Conservation (phyloP, 2,113 vertebrate genomes). For the Mionectes macconnelli region DNA sequence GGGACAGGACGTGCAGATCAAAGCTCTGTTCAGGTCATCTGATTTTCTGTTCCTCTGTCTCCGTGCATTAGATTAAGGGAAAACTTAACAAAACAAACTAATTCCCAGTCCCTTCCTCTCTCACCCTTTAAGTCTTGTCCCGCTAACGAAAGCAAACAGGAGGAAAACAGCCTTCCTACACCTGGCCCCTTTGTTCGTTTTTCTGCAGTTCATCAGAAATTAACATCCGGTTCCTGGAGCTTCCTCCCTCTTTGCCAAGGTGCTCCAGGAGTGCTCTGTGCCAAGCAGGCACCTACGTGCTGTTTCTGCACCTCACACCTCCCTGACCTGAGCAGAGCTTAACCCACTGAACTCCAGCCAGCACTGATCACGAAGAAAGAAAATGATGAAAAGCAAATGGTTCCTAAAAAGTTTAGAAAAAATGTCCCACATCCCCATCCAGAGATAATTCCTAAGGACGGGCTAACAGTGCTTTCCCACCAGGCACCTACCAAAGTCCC, state of each 20-base stretch:
- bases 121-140: background rate
- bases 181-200: slow-evolving; percentile 39
- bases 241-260: background rate
- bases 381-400: background rate
- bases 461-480: background rate
- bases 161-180: slow-evolving; percentile 1
- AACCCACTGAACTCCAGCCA: background rate
- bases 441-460: background rate
- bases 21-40: background rate
- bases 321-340: background rate
- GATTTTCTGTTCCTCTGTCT: slow-evolving; percentile 1
- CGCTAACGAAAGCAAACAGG: background rate
- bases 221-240: background rate
- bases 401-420: background rate
- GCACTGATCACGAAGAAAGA: background rate
- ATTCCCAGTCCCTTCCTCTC: slow-evolving; percentile 1
- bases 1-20: background rate
- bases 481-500: background rate
- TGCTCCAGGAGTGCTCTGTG: background rate
- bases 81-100: slow-evolving; percentile 32
- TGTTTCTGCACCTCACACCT: background rate
- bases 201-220: background rate
- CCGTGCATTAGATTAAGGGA: background rate
- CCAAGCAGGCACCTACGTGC: slow-evolving; percentile 27
- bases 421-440: background rate